Conservation (phyloP, 2,113 vertebrate genomes). For the Empidonax alnorum region DNA sequence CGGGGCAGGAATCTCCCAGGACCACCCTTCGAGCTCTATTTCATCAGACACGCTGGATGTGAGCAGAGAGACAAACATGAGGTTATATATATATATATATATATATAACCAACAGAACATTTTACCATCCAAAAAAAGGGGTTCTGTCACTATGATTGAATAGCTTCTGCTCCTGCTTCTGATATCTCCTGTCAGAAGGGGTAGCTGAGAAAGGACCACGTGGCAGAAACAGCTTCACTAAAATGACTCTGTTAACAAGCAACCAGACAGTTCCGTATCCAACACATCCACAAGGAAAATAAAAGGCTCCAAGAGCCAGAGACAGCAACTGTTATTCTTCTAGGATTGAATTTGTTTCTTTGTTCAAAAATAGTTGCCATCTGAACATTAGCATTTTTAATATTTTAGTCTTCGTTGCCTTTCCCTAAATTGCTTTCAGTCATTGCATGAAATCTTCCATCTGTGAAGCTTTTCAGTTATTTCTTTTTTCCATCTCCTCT, state of each 20-base stretch:
- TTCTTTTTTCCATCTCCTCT: neutral
- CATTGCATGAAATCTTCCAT: neutral
- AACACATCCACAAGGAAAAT: neutral
- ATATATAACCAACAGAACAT: neutral
- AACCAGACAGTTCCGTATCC: neutral
- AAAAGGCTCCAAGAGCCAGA: neutral
- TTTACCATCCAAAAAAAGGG: conserved; percentile 4
- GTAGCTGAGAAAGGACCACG: neutral
- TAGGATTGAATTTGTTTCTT: neutral
- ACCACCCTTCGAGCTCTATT: neutral
- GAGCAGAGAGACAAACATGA: neutral
- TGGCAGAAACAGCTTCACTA: conserved; percentile 6
- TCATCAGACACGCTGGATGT: neutral
- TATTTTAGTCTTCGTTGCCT: neutral
- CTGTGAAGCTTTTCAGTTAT: neutral
- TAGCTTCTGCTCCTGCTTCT: neutral
- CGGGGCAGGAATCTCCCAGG: neutral
- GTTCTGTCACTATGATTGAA: conserved; percentile 16
- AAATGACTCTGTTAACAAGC: neutral
- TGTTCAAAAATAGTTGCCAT: neutral
- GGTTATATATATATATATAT: neutral
- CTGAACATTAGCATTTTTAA: neutral
- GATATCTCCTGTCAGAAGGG: conserved; percentile 15
- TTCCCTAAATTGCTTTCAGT: neutral
- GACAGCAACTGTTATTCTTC: neutral